Percentiles rank a stretch among this genome's conserved stretches.
Evolutionary conservation across 2,797 vertebrate genomes (phyloP).

Genomic region (Botia almorhae): DNA sequence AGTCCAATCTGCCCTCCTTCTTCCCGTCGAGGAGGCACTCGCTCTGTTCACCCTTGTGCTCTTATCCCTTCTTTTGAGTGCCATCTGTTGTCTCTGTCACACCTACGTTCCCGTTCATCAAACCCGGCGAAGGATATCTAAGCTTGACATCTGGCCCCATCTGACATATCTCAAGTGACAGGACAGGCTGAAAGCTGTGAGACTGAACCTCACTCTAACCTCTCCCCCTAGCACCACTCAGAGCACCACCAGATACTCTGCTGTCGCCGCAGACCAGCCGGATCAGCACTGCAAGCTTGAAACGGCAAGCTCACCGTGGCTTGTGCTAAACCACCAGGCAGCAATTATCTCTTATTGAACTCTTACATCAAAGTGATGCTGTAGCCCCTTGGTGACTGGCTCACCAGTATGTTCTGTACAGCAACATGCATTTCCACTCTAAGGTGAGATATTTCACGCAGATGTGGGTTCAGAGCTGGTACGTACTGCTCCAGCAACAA

Average conservation of each 20-base stretch:
- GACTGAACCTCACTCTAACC: constrained; percentile 32
- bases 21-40: neutral
- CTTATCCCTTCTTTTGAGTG: constrained; percentile 17
- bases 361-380: constrained; percentile 51
- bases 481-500: neutral
- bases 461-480: neutral
- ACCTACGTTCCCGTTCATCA: constrained; percentile 41
- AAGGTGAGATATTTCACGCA: constrained; percentile 1
- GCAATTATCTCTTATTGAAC: constrained; percentile 60
- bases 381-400: constrained; percentile 21
- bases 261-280: constrained; percentile 18
- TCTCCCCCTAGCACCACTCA: constrained; percentile 9
- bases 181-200: constrained; percentile 5
- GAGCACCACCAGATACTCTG: constrained; percentile 27
- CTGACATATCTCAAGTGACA: constrained; percentile 40
- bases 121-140: constrained; percentile 35
- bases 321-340: constrained; percentile 25
- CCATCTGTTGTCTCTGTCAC: constrained; percentile 34
- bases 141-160: constrained; percentile 32
- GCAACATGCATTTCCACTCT: constrained; percentile 16
- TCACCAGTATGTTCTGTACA: neutral
- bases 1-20: constrained; percentile 21
- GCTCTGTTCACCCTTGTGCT: constrained; percentile 22
- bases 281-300: constrained; percentile 10
- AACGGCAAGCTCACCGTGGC: neutral